Base-by-base conservation (phyloP, 1,140 invertebrate species). In the Gryon sp. region DNA sequence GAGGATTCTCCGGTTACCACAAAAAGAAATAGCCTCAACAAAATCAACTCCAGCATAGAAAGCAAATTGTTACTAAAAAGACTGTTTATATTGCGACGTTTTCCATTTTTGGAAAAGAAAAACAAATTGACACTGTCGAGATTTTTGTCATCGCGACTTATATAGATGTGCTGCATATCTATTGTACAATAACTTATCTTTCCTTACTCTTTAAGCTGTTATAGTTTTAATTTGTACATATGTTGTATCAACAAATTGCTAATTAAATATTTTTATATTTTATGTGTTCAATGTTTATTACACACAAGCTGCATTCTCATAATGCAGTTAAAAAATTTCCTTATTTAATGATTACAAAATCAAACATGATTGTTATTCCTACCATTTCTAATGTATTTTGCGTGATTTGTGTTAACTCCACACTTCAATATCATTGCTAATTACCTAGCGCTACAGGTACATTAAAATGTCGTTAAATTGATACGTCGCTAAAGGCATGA, bases 221-320 rank as follows among this genome's bases (percentile, higher is more conserved):
- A 32, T 72, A 72, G 41, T 38, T 1, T 7, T 46, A 72, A 62
- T 62, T 52, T 73, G 68, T 72, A 72, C 36, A 72, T 72, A 72
- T 11, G 14, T 24, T 57, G 11, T 55, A 14, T 57, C n/a, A 4
- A 40, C 48, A 46, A 26, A 22, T 30, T 72, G 46, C 36, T 40
- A 72, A 72, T 62, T 62, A 55, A 72, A 19, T 72, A 55, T 48
- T 72, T 53, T 69, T 59, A 16, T 38, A 36, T 20, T 20, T 28
- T 11, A 9, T 2, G 22, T 9, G n/a, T 2, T 38, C 24, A 6
- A 22, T 22, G 11, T 43, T 43, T 22, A 20, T 43, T 22, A n/a
- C 40, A 12, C 32, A 9, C 2, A 12, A 11, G 2, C n/a, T 36
- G 12, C 14, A 28, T 12, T 5, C 6, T 36, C 2, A 34, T 36